A percentile compares a stretch with the other conserved stretches of the same genome.
Evolutionary conservation across 2,888 invertebrate species (phyloP).

Genomic region (Baronia brevicornis): DNA sequence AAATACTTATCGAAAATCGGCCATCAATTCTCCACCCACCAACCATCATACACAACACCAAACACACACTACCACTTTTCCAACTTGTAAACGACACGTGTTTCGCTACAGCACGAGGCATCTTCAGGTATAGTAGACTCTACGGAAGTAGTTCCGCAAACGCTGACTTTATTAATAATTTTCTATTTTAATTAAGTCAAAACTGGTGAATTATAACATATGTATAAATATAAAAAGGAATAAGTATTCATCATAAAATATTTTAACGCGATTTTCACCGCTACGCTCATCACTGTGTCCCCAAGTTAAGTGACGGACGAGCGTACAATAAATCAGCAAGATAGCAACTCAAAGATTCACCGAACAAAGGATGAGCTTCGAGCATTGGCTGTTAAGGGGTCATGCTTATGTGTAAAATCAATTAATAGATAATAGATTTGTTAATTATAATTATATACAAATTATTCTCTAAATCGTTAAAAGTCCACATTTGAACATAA

Average conservation of each 20-base stretch:
- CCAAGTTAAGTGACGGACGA: constrained; percentile 24
- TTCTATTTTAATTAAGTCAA: neutral
- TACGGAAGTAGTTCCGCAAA: constrained; percentile 6
- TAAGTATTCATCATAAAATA: constrained; percentile 2
- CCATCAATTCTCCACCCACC: no score
- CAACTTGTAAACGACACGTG: no score
- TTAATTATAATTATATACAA: no score
- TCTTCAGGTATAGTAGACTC: no score
- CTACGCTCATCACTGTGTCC: constrained; percentile 17
- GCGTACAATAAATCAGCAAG: constrained; percentile 42
- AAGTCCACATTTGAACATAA: no score
- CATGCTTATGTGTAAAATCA: no score
- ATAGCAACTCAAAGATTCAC: constrained; percentile 39
- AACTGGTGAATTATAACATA: neutral
- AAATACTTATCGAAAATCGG: no score
- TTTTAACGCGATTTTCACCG: constrained; percentile 15
- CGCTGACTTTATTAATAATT: neutral
- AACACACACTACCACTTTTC: no score
- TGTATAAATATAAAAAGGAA: constrained; percentile 4
- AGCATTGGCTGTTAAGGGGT: constrained; percentile 31
- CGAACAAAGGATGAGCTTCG: constrained; percentile 32
- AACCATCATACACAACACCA: no score
- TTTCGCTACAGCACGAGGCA: no score
- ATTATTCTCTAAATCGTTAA: no score
- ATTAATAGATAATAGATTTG: no score